phyloP scores from a whole-genome alignment of 92 coral and sea anemone genomes.

The Epizoanthus illoricatus region DNA sequence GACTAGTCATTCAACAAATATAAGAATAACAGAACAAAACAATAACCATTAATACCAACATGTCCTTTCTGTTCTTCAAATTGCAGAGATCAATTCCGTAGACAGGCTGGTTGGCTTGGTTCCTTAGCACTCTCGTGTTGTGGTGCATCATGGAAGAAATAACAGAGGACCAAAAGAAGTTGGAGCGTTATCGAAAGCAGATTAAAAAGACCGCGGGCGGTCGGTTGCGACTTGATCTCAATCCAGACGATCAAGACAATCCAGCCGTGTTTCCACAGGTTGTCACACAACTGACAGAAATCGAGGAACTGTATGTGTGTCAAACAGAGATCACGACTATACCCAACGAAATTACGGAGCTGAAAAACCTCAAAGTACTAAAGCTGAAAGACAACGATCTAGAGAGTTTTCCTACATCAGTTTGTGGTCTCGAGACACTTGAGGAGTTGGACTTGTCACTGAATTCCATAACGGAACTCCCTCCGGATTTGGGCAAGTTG shows the following conservation, averaged over 20 bases:
- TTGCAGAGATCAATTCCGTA: too few species aligned
- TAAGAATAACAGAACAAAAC: too few species aligned
- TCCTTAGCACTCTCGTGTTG: too few species aligned
- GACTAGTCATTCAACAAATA: too few species aligned
- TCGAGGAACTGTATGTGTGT: conserved; percentile 35
- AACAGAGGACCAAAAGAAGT: not conserved
- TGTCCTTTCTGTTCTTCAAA: too few species aligned
- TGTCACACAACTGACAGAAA: conserved; percentile 35
- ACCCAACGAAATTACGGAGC: conserved; percentile 24
- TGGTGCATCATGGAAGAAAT: not conserved
- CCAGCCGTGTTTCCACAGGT: conserved; percentile 35
- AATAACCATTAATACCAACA: too few species aligned
- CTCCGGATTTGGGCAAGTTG: conserved; percentile 29
- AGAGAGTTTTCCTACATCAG: conserved; percentile 33
- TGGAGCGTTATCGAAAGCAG: not conserved
- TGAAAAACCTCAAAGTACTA: conserved; percentile 30
- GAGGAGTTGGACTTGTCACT: conserved; percentile 20
- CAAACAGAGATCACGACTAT: conserved; percentile 29
- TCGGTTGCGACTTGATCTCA: conserved; percentile 25
- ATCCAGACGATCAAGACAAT: conserved; percentile 1
- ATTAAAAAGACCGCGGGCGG: conserved; percentile 11
- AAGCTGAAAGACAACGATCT: conserved; percentile 39
- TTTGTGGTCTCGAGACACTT: conserved; percentile 34
- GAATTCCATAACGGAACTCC: conserved; percentile 32
- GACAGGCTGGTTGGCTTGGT: too few species aligned